phyloP scores from a whole-genome alignment of 2,888 invertebrate species.

The Craniophora ligustri region DNA sequence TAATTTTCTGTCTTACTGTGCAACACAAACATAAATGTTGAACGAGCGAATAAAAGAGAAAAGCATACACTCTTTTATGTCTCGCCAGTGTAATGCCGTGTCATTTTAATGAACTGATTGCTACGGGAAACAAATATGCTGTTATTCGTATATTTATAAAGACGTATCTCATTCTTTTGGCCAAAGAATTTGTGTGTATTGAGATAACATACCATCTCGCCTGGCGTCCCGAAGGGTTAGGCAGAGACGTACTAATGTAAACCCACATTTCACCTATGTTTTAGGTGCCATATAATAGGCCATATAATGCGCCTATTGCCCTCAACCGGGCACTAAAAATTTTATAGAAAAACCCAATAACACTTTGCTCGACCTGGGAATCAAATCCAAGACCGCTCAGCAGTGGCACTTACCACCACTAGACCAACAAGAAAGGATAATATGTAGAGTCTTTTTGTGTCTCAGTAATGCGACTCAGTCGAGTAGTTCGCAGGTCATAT shows the following conservation, averaged over 20 bases:
- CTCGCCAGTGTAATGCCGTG: slow-evolving; percentile 45
- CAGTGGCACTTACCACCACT: too few species aligned
- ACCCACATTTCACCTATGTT: too few species aligned
- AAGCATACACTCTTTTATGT: slow-evolving; percentile 44
- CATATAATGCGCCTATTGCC: too few species aligned
- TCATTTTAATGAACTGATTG: slow-evolving; percentile 57
- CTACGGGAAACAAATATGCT: slow-evolving; percentile 18
- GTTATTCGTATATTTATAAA: slow-evolving; percentile 4
- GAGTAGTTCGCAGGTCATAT: slow-evolving; percentile 27
- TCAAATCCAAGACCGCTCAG: too few species aligned
- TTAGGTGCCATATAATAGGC: too few species aligned
- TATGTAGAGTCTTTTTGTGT: neutral
- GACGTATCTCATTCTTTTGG: slow-evolving; percentile 11
- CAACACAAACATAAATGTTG: slow-evolving; percentile 38
- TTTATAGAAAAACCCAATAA: too few species aligned
- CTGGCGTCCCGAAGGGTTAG: too few species aligned
- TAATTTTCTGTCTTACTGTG: slow-evolving; percentile 18
- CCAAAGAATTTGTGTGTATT: slow-evolving; percentile 6
- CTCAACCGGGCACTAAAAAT: too few species aligned
- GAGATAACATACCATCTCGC: too few species aligned
- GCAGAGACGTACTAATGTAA: too few species aligned
- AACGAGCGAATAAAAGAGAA: slow-evolving; percentile 45
- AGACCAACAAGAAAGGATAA: neutral
- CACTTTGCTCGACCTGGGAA: too few species aligned
- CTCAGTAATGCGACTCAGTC: slow-evolving; percentile 25